Evolutionary conservation across 2,113 vertebrate genomes (phyloP).

Genomic region (Ictidomys tridecemlineatus): DNA sequence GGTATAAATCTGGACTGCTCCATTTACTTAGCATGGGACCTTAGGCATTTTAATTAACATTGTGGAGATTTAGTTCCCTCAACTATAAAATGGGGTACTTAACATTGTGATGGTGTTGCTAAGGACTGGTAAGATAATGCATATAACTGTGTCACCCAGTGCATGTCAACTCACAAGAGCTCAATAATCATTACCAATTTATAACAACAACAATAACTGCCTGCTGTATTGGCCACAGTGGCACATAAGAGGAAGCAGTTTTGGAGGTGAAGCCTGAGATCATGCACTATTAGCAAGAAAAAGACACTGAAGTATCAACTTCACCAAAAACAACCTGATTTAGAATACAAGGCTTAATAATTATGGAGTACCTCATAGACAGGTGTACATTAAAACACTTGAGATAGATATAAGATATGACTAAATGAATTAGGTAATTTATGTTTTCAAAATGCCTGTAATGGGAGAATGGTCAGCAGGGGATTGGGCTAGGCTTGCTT

Average conservation of each 20-base stretch:
- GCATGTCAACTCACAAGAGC: neutral
- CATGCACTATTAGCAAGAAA: neutral
- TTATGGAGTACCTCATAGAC: neutral
- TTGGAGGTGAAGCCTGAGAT: neutral
- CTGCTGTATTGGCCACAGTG: neutral
- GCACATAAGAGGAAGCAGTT: neutral
- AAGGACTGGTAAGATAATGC: neutral
- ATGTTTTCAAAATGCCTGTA: neutral
- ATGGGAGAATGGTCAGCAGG: neutral
- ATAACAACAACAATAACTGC: neutral
- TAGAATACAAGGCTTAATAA: neutral
- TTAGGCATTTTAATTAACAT: neutral
- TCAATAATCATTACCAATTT: neutral
- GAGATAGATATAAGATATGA: too few species aligned
- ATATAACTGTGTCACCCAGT: neutral
- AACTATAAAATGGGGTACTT: neutral
- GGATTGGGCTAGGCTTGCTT: neutral
- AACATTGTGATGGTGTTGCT: neutral
- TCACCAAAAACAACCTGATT: neutral
- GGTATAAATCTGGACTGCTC: neutral
- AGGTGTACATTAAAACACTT: neutral
- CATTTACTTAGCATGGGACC: neutral
- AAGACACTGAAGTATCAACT: neutral
- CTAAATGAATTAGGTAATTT: neutral
- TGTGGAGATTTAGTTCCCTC: neutral